phyloP scores from a whole-genome alignment of 2,888 invertebrate species.

The Lochmaea capreae region DNA sequence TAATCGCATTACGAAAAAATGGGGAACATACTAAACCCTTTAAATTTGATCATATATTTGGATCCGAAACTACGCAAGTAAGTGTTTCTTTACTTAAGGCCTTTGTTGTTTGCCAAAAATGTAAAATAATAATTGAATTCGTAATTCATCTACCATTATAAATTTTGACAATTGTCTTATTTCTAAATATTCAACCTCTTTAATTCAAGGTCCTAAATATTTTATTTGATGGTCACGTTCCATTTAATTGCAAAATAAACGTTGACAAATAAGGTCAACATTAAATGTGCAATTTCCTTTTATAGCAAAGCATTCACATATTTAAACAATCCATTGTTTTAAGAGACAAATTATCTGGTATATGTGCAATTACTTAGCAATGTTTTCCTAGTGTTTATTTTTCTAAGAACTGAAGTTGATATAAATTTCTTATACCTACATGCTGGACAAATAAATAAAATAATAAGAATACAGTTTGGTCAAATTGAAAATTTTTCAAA shows the following conservation, averaged over 20 bases:
- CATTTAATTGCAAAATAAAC: conserved; percentile 24
- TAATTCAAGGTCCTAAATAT: conserved; percentile 11
- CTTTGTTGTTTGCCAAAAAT: not conserved
- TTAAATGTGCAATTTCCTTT: conserved; percentile 9
- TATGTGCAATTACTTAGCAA: not conserved
- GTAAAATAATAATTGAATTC: not conserved
- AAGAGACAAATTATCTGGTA: not conserved
- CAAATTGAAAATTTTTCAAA: too few relatives aligned
- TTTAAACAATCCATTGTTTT: conserved; percentile 3
- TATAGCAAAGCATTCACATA: not conserved
- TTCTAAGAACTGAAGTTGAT: not conserved
- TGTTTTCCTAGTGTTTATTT: not conserved
- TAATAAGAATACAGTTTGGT: too few relatives aligned
- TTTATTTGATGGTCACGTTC: conserved; percentile 9
- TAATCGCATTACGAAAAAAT: conserved; percentile 82
- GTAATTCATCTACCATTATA: not conserved
- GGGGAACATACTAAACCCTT: conserved; percentile 81
- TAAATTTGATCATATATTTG: conserved; percentile 96
- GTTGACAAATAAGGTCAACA: conserved; percentile 25
- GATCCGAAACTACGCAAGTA: conserved; percentile 85
- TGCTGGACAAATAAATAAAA: not conserved
- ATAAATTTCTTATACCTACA: not conserved
- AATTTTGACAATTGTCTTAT: not conserved
- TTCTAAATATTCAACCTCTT: conserved; percentile 38
- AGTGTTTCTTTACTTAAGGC: conserved; percentile 20